Base-by-base conservation (phyloP, 64 coral and sea anemone species). In the Dendrophyllia cribrosa region DNA sequence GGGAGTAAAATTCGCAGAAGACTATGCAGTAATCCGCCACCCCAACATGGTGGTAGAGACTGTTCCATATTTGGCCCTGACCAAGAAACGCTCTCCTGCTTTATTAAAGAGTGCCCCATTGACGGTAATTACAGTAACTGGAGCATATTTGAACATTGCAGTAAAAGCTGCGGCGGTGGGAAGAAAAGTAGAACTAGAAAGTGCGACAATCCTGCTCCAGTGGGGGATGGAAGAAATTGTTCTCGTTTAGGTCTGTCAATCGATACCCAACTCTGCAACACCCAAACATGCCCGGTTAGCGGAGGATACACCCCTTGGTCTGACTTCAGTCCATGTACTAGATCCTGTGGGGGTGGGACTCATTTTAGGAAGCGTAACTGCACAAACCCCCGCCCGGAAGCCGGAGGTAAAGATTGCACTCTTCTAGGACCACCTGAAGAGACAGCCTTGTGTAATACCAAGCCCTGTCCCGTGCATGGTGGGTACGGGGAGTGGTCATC, bases 121-220 rank as follows among this genome's bases (percentile, higher is more conserved):
- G 81, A 99, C 74, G 97, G 97, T 77, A 88, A 88, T 82, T 96
- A 91, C 80, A 88, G 94, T 7, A 74, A 91, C 74, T 96, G 94
- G 97, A 96, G 86, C 14, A 3, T 22, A 14, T 99, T 96, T 79
- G 48, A 70, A 46, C n/a, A 9, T 10, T 98, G 96, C 8, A 93
- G 80, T 53, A 73, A 75, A 70, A 90, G 64, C 9, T 98, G 96
- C 86, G 96, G 96, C 14, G 60, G 59, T 26, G 96, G 96, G 24
- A 25, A 52, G 22, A 87, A 93, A 85, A 86, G 72, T 7, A 80
- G 96, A 14, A 67, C 25, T 43, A 91, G 96, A 87, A 44, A 64
- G 7, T 98, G 96, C 13, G 77, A 95, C 24, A 90, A 88, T 62
- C 96, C 96, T 4, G 9, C 56, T 9, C 94, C 96, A 1, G 60